Conservation (phyloP, 2,797 vertebrate genomes). For the Salmo trutta region DNA sequence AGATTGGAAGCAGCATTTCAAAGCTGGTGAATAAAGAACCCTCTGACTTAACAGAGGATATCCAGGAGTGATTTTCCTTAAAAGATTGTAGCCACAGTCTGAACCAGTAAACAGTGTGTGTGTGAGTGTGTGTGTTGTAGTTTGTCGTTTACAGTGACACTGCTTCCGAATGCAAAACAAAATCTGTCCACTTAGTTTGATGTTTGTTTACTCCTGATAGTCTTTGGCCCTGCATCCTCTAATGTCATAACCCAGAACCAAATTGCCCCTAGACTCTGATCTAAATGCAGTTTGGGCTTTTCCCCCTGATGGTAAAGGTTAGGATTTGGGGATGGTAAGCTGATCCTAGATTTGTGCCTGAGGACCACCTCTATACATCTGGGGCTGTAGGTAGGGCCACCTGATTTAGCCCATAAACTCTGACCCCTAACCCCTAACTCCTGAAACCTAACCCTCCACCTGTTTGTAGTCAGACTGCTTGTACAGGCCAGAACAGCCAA, state of each 20-base stretch:
- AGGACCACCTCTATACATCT: not conserved
- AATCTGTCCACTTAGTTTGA: not conserved
- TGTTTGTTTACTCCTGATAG: too few relatives aligned
- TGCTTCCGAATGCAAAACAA: conserved; percentile 1
- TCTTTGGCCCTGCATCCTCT: too few relatives aligned
- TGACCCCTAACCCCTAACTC: not conserved
- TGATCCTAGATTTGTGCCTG: not conserved
- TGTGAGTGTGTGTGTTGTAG: conserved; percentile 2
- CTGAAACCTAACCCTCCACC: conserved; percentile 2
- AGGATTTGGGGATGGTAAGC: not conserved
- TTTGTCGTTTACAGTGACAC: not conserved
- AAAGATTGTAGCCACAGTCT: conserved; percentile 2
- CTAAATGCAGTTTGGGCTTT: too few relatives aligned
- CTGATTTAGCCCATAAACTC: not conserved
- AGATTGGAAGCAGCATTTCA: conserved; percentile 60
- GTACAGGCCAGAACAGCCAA: not conserved
- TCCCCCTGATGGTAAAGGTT: not conserved
- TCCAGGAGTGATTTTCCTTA: conserved; percentile 41
- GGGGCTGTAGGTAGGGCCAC: not conserved
- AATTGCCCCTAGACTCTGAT: too few relatives aligned
- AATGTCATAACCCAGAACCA: too few relatives aligned
- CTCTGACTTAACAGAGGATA: conserved; percentile 56
- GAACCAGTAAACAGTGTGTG: not conserved
- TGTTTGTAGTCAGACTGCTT: not conserved
- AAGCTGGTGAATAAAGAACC: conserved; percentile 41